Evolutionary conservation across 2,797 vertebrate genomes (phyloP).

Genomic region (Notamacropus eugenii): DNA sequence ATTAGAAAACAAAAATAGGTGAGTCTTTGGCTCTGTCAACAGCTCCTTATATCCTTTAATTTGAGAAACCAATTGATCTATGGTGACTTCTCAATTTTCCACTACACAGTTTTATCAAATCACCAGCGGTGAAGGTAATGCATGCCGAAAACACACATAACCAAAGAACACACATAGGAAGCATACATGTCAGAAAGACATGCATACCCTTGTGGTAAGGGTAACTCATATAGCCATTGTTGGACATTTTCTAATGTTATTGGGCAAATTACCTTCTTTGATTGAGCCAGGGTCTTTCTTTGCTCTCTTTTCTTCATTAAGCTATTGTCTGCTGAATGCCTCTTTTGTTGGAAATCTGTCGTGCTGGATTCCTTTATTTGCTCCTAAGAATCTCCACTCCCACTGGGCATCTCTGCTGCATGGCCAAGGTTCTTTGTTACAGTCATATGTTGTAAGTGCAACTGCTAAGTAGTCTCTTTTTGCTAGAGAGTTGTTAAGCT

Average conservation of each 20-base stretch:
- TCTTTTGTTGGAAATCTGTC: background rate
- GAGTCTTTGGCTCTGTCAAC: background rate
- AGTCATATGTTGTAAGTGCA: background rate
- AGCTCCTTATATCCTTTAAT: background rate
- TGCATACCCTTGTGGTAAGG: no score
- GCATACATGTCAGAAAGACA: background rate
- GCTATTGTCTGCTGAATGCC: background rate
- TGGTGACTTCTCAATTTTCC: background rate
- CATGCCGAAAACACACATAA: background rate
- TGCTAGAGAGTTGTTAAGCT: background rate
- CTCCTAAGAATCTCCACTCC: background rate
- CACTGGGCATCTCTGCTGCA: background rate
- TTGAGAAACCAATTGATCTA: background rate
- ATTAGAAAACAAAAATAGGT: background rate
- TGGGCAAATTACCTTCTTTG: background rate
- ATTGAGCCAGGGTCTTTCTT: background rate
- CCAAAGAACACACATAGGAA: background rate
- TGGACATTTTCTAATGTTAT: background rate
- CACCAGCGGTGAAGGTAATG: background rate
- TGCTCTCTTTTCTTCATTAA: background rate
- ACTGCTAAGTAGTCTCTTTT: background rate
- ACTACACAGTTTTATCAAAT: background rate
- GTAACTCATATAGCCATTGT: background rate
- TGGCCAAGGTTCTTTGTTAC: background rate
- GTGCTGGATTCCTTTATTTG: background rate